Conservation (phyloP, 2,113 vertebrate species). For the Anolis sagrei region DNA sequence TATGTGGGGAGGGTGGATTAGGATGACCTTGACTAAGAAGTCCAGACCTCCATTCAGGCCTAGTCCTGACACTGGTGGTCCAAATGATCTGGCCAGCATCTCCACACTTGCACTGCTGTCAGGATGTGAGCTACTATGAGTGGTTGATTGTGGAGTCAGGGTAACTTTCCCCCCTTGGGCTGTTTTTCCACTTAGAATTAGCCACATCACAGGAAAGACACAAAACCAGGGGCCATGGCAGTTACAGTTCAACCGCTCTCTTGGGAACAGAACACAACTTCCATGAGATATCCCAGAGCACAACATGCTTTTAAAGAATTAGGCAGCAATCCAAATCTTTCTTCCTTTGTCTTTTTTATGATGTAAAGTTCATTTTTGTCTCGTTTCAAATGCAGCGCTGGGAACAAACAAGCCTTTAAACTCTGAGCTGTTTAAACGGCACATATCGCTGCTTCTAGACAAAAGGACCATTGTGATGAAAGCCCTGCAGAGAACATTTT, state of each 20-base stretch:
- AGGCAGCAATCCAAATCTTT: slow-evolving; percentile 2
- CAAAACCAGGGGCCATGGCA: background rate
- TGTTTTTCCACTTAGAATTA: background rate
- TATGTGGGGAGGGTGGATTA: background rate
- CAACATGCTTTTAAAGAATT: background rate
- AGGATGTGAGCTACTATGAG: background rate
- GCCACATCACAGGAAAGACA: background rate
- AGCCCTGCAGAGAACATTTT: background rate
- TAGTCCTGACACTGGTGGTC: background rate
- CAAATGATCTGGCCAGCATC: too few relatives aligned
- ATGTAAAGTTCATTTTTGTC: rapidly evolving
- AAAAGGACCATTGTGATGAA: slow-evolving; percentile 11
- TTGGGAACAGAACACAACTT: background rate
- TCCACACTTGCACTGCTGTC: too few relatives aligned
- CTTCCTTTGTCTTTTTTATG: background rate
- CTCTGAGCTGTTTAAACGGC: background rate
- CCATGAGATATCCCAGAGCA: background rate
- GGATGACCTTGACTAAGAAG: background rate
- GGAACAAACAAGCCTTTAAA: slow-evolving; percentile 20
- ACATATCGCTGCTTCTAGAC: background rate
- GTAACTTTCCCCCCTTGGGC: too few relatives aligned
- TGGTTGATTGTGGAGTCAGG: too few relatives aligned
- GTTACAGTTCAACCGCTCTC: background rate
- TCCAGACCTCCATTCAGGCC: background rate
- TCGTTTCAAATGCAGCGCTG: background rate